phyloP scores from a whole-genome alignment of 2,888 invertebrate genomes.

The Yponomeuta evonymella region DNA sequence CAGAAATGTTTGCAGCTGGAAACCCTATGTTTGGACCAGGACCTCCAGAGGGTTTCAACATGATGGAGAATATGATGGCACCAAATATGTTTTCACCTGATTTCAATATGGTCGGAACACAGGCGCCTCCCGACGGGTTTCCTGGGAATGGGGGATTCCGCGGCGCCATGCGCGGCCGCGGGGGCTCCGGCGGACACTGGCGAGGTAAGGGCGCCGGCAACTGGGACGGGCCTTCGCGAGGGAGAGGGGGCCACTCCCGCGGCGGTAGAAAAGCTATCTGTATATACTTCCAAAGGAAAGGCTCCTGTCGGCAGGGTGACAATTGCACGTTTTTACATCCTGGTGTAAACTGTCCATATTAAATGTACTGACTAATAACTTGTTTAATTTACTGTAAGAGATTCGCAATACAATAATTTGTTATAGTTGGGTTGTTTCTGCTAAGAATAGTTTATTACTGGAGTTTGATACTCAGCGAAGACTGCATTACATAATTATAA shows the following conservation, averaged over 20 bases:
- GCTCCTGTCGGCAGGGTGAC: conserved; percentile 88
- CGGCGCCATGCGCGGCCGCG: conserved; percentile 75
- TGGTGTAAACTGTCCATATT: conserved; percentile 77
- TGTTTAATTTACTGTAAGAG: conserved; percentile 8
- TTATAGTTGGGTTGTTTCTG: not conserved
- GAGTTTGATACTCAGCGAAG: conserved; percentile 21
- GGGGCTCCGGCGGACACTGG: conserved; percentile 66
- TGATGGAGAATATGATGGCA: conserved; percentile 37
- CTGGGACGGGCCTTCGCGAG: conserved; percentile 66
- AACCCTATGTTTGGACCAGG: conserved; percentile 49
- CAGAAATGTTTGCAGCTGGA: conserved; percentile 56
- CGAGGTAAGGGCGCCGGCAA: conserved; percentile 66
- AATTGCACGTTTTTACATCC: conserved; percentile 91
- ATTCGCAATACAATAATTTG: not conserved
- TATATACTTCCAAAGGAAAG: conserved; percentile 86
- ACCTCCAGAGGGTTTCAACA: conserved; percentile 60
- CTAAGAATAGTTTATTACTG: conserved; percentile 1
- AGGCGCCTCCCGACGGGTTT: conserved; percentile 51
- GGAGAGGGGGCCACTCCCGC: conserved; percentile 66
- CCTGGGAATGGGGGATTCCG: conserved; percentile 64
- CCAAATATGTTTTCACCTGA: conserved; percentile 71
- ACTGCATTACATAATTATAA: conserved; percentile 16
- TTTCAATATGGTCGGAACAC: conserved; percentile 59
- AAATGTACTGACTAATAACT: conserved; percentile 17
- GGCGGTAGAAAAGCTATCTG: conserved; percentile 79